Base-by-base conservation (phyloP, 2,113 vertebrate genomes). In the Solea senegalensis region DNA sequence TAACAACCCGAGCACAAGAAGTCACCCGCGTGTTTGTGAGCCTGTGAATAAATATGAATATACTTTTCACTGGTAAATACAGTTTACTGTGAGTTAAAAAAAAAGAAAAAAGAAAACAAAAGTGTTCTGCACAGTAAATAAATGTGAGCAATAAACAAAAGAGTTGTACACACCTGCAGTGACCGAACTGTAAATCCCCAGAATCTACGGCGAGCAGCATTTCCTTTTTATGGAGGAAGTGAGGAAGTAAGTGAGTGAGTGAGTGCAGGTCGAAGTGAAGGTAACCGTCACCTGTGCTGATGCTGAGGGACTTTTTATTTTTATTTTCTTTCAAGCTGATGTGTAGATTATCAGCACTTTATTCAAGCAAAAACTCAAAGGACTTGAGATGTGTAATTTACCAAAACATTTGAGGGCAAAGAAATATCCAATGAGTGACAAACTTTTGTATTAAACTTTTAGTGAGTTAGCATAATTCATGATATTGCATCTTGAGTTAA, bases 11-110 rank as follows among this genome's bases (percentile, higher is more conserved):
- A 65, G 34, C 49, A 52, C 27, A 28, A 16, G 7, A 53, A 71
- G 60, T 55, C 49, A 16, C 40, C 21, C n/a, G n/a, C 34, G 34
- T 44, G 14, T 55, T 49, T 26, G 50, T n/a, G 50, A 45, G 40
- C 11, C 11, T 4, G 28, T 65, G 65, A 55, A 69, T 45, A 55
- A 40, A 65, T 51, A 50, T 57, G 39, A 76, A 56, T 41, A 16
- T 9, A 45, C 7, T 28, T 44, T 15, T 40, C 54, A 65, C 41
- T 50, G 45, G 16, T n/a, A 21, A 62, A 15, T 5, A 13, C 3
- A 39, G 34, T 53, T 55, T 10, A 49, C 50, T 51, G 39, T 27
- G 28, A 21, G 21, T 21, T 21, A 21, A 21, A 21, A 21, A 21
- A n/a, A 62, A 51, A 3, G 39, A 49, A 21, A 21, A 1, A 9